Conservation (phyloP, 2,113 vertebrate species). For the Lonchura striata region DNA sequence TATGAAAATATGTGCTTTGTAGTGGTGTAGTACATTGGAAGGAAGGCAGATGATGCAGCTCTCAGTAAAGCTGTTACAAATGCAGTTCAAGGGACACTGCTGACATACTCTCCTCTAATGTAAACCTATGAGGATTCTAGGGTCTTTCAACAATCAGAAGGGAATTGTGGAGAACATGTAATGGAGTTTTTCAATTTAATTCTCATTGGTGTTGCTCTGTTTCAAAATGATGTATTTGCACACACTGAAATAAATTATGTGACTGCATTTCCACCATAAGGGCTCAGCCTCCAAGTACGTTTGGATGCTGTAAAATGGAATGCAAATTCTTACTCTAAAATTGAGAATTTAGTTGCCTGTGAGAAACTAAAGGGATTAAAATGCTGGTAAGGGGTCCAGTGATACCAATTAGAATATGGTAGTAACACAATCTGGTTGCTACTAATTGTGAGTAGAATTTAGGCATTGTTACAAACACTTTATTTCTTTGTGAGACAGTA, state of each 20-base stretch:
- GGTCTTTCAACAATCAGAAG: not conserved
- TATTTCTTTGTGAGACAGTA: not conserved
- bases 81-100: not conserved
- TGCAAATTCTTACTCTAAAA: not conserved
- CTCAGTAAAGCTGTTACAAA: not conserved
- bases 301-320: not conserved
- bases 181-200: not conserved
- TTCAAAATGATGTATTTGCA: not conserved
- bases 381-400: not conserved
- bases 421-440: not conserved
- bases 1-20: not conserved
- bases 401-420: not conserved
- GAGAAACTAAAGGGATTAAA: not conserved
- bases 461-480: not conserved
- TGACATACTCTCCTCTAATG: not conserved
- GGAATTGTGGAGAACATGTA: not conserved
- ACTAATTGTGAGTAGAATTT: not conserved
- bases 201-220: not conserved
- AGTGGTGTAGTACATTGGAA: not conserved
- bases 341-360: not conserved
- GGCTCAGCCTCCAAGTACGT: not conserved
- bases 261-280: not conserved
- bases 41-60: not conserved
- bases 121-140: not conserved
- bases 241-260: not conserved